Evolutionary conservation across 1,140 invertebrate genomes (phyloP), one percentile per base, ranked within the genome.

Genomic region (Glossosoma conforme): DNA sequence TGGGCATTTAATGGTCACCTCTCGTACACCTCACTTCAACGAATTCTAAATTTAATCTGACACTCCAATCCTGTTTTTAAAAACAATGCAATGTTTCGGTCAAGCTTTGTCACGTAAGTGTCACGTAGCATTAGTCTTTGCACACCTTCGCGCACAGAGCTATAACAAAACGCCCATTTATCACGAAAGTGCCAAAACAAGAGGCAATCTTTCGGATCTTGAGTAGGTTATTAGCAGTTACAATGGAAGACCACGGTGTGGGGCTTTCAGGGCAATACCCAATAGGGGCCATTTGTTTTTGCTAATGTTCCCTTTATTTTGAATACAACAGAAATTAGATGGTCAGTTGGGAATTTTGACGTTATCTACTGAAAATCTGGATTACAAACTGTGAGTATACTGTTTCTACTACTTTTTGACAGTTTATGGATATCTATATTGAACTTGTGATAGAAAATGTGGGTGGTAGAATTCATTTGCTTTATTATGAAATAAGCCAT

Each of bases 141-240:
- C 33, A 42, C 45, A 47, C 22, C 33, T 25, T 15, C 4, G 25
- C 8, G 42, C 25, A 18, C 22, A n/a, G 25, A 13, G 19, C 22
- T 9, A 46, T 21, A 52, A 43, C 38, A 42, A 46, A 44, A 40
- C 21, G 20, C 17, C 41, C 52, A 56, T 57, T 57, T 52, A 57
- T 57, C 54, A 57, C 43, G 40, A 30, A 20, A 33, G 37, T 51
- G 54, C 49, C 49, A 52, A 52, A 52, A 52, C 49, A 48, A 20
- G 13, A 2, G 6, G 1, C 20, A 37, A 57, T 57, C 54, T 44
- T 11, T 15, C 35, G 24, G 19, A 57, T 51, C 54, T 57, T 18
- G 54, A 52, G 51, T 48, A 44, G 15, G 48, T 52, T 52, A 52
- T 57, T 57, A 49, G 19, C 6, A 25, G 21, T 43, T 19, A 37